Evolutionary conservation across 2,797 vertebrate species (phyloP).

Genomic region (Acanthopagrus latus): DNA sequence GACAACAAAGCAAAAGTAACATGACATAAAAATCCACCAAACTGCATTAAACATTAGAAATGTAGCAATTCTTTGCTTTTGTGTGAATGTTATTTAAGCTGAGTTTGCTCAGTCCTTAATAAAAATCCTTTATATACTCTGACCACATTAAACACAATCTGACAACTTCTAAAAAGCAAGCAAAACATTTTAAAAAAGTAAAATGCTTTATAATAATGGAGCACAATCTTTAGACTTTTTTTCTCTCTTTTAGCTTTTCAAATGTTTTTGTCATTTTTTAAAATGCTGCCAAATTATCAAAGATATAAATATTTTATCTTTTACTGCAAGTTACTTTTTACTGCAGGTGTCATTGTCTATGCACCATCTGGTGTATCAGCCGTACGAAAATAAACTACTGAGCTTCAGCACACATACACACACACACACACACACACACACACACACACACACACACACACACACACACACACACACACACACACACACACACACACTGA

Average conservation of each 20-base stretch:
- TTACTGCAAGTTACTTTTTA: conserved; percentile 8
- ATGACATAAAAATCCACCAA: not conserved
- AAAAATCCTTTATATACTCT: not conserved
- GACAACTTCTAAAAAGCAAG: conserved; percentile 14
- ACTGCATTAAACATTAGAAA: conserved; percentile 7
- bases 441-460: not conserved
- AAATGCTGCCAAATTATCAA: conserved; percentile 22
- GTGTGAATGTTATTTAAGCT: not conserved
- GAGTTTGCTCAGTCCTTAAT: not conserved
- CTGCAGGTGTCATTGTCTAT: no score
- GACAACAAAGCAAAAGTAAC: not conserved
- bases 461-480: not conserved
- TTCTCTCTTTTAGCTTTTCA: not conserved
- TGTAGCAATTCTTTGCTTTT: not conserved
- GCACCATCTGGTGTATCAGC: not conserved
- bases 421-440: not conserved
- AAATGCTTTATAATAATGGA: not conserved
- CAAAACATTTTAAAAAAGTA: not conserved
- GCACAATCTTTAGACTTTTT: not conserved
- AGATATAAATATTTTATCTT: not conserved
- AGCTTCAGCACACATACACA: not conserved
- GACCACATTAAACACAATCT: not conserved
- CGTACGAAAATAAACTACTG: not conserved
- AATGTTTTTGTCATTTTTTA: conserved; percentile 11
- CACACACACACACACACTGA: no score